phyloP scores from a whole-genome alignment of 2,888 invertebrate species.

The Seladonia tumulorum region DNA sequence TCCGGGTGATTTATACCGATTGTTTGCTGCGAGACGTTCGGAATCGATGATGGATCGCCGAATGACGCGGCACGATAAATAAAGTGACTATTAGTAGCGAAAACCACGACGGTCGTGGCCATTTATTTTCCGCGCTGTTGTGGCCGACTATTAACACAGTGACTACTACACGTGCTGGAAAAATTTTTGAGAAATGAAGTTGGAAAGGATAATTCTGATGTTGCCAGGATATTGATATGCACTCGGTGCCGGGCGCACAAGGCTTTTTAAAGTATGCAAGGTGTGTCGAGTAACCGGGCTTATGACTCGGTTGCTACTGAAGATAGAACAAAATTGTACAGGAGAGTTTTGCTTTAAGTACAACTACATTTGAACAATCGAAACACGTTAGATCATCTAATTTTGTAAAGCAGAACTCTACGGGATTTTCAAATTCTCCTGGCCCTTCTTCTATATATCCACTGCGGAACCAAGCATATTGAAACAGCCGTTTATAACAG shows the following conservation, averaged over 20 bases:
- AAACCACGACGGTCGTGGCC: not conserved
- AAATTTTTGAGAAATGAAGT: not conserved
- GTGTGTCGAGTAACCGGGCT: too few species aligned
- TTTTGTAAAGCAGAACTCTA: too few species aligned
- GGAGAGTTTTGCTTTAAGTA: too few species aligned
- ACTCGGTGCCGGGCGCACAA: not conserved
- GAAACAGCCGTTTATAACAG: too few species aligned
- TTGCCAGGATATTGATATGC: not conserved
- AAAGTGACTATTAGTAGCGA: slow-evolving; percentile 5
- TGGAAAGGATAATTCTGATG: not conserved
- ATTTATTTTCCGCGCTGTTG: slow-evolving; percentile 6
- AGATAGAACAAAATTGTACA: too few species aligned
- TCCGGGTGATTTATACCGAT: slow-evolving; percentile 23
- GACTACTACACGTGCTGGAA: not conserved
- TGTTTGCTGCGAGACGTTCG: slow-evolving; percentile 5
- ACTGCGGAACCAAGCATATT: too few species aligned
- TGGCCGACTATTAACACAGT: not conserved
- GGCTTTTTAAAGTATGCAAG: not conserved
- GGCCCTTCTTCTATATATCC: too few species aligned
- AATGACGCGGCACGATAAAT: slow-evolving; percentile 11
- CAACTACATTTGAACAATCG: too few species aligned
- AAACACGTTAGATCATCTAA: too few species aligned
- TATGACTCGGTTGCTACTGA: too few species aligned
- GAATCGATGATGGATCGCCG: slow-evolving; percentile 3
- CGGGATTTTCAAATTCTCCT: too few species aligned